Evolutionary conservation across 2,797 vertebrate genomes (phyloP), one percentile per base, ranked within the genome.

Genomic region (Mus caroli): DNA sequence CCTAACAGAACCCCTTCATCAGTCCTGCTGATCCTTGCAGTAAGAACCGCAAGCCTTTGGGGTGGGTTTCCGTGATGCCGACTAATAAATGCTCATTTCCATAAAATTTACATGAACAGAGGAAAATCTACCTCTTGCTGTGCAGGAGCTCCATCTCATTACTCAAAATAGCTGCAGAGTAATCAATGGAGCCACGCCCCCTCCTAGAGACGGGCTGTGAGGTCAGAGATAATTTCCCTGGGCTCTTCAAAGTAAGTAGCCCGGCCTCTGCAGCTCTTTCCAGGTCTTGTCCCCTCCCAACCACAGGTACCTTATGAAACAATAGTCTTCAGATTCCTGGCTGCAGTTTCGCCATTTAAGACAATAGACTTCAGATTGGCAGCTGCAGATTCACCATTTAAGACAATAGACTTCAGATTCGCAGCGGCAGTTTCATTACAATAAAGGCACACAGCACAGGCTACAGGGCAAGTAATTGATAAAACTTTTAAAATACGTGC

Each of bases 71-170:
- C 0, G 28, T 19, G 28, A 67, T 86, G 76, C 88, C 76, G 88
- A 88, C 91, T 79, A 78, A 97, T 96, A 96, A 96, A 95, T 92
- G 37, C 95, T 96, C 94, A 97, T 96, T 97, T 97, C 91, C 97
- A 97, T 97, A 97, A 96, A 98, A 98, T 98, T 98, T 98, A 98
- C 98, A 98, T 98, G 98, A 98, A 98, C 98, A 97, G 98, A 97
- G 97, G 97, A 98, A 99, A 99, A 98, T 98, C 98, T 97, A 95
- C 98, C 98, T 98, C 98, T 98, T 98, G 98, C 98, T 98, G 98
- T 96, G 98, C 97, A 95, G 96, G 97, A 97, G 0, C 96, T 97
- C 98, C 97, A 97, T 98, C 98, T 98, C 98, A 98, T 98, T 98
- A 98, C 97, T 97, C 97, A 98, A 98, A 98, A 98, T 98, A 98